Base-by-base conservation (phyloP, 2,888 invertebrate species). In the Diaperis boleti region DNA sequence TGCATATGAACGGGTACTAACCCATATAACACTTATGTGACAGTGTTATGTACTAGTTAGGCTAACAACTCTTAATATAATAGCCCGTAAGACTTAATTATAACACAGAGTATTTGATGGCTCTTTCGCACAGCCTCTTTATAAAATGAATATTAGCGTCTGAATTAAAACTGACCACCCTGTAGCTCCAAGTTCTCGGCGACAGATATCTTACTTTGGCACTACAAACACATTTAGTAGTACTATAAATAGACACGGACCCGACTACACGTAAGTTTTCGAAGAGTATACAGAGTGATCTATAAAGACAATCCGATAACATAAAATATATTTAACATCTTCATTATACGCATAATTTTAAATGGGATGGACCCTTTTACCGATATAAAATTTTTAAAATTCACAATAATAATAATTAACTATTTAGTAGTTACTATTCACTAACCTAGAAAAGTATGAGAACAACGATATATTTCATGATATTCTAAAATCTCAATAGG, bases 41-140 rank as follows among this genome's bases (percentile, higher is more conserved):
- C 7, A 41, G n/a, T 54, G 13, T 41, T 41, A 17, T 3, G 8
- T 41, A 42, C 41, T 42, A 42, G 3, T 7, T 42, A 42, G 41
- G 41, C 41, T 42, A 42, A 33, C 7, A 15, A 39, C 4, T 39
- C 15, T 10, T n/a, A 15, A 17, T 18, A 17, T 42, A n/a, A n/a
- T n/a, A 42, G 41, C 41, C 41, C 41, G 14, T 50, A 14, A n/a
- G 14, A 14, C 52, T 52, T 52, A 59, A 59, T 14, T 59, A 60
- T 64, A 65, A 61, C 65, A 65, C 65, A 65, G 65, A 50, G 37
- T 41, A 64, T 59, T 65, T 62, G 65, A 65, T 65, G 64, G 64
- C 65, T 62, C 47, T 10, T 59, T 20, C 37, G 54, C 59, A 64
- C 64, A 64, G 64, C 55, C 59, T 59, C 35, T 52, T 59, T 56